Evolutionary conservation across 2,888 invertebrate genomes (phyloP), one percentile per base, ranked within the genome.

Genomic region (Pardosa pseudoannulata): DNA sequence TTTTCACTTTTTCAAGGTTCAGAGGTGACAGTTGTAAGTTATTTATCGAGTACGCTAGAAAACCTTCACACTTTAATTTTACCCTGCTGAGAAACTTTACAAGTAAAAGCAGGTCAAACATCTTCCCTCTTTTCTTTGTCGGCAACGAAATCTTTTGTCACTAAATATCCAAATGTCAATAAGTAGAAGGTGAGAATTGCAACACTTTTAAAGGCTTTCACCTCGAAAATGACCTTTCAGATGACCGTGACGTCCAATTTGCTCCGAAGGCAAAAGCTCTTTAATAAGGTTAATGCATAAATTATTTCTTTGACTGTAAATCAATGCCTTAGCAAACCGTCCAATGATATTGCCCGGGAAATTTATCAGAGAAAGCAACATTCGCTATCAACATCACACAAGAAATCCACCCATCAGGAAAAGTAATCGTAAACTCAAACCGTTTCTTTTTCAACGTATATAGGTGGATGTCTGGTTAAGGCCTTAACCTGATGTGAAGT

Each of bases 101-200:
- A 16, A 46, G 56, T 23, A 56, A 56, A 56, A 56, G 23, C 56
- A 23, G 56, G 56, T 56, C 56, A 56, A 56, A 56, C 56, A 56
- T 56, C 56, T 56, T 56, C 56, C 56, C 19, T 56, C 23, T 11
- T 36, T 9, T 5, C 23, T 56, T 56, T 56, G 56, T 56, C 56
- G 56, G 56, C 56, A 56, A 23, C 5, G 5, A 56, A 56, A 2
- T 5, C 16, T n/a, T 13, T 16, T 9, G 41, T 56, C 23, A 11
- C 23, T 23, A 56, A 56, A 56, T 6, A 23, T 56, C 13, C 9
- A 16, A 56, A 6, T 56, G 56, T 56, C 56, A 56, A 56, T 56
- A 56, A 56, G 19, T 23, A 23, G 23, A 56, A 56, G 56, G 56
- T 56, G 11, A 56, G 11, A 23, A 23, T 56, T 56, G 23, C 56